Base-by-base conservation (phyloP, 2,888 invertebrate species). In the Synergus japonicus region DNA sequence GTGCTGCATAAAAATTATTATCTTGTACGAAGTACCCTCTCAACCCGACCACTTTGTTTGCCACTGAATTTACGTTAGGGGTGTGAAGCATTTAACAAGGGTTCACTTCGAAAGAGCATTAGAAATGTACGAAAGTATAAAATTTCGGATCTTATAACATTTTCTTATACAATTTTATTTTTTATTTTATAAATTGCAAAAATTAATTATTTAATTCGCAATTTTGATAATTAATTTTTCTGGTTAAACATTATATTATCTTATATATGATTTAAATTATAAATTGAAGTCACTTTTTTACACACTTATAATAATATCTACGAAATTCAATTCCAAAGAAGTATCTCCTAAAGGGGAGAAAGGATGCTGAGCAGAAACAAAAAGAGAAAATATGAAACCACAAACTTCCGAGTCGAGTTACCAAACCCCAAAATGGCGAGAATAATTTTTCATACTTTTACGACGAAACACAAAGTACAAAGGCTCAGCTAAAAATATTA, bases 31-130 rank as follows among this genome's bases (percentile, higher is more conserved):
- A 73, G 73, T 58, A 73, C 73, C 73, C 73, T 73, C 73, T 73
- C 54, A 73, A 58, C 49, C 41, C 37, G 41, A 54, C 54, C 73
- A 73, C 73, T 73, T 73, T 73, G 73, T 73, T 73, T 73, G 73
- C 41, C 29, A 41, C n/a, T 54, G 73, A 73, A 73, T 73, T 73
- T 73, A 54, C 41, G 73, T 73, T 49, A 54, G 54, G 73, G 73
- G 54, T 54, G 73, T 29, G 54, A 73, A 73, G 5, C 37, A n/a
- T 73, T 73, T 29, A 15, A 44, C 15, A 78, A 65, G 77, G 44
- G 60, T 78, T 58, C 64, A 46, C 2, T 43, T 41, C 8, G 13
- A 80, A 83, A 73, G 84, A 85, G 82, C 80, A 82, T 78, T 49
- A 29, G 37, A 49, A 46, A 69, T 37, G n/a, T 49, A 54, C n/a